These are phyloP conservation scores for Chelidonichthys spinosus DNA, from an alignment of 2,797 vertebrate genomes.

Conservation along the genomic window DNA sequence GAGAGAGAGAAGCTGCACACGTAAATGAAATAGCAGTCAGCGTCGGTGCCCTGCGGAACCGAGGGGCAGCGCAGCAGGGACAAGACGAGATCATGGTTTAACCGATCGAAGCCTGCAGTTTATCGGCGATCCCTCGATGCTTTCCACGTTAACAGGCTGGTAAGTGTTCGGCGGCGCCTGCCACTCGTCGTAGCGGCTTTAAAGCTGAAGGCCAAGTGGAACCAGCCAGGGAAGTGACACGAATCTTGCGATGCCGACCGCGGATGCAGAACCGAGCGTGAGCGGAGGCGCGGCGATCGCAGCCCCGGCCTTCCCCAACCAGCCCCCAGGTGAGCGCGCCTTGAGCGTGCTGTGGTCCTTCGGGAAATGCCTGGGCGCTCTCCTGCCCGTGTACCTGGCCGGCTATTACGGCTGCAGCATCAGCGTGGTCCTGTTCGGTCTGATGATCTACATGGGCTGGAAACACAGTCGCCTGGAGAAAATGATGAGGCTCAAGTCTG, in stretches of 20 bases:
- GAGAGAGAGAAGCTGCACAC: conserved; percentile 8
- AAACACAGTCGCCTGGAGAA: conserved; percentile 84
- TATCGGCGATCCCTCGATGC: conserved; percentile 34
- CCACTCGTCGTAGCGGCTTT: conserved; percentile 21
- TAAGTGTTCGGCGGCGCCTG: conserved; percentile 20
- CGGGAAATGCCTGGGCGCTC: conserved; percentile 81
- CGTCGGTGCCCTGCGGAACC: conserved; percentile 46
- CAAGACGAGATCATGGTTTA: conserved; percentile 32
- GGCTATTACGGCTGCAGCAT: conserved; percentile 87
- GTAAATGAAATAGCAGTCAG: conserved; percentile 39
- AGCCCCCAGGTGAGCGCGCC: conserved; percentile 72
- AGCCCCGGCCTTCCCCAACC: conserved; percentile 61
- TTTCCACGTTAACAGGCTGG: background rate
- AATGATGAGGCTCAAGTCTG: conserved; percentile 77
- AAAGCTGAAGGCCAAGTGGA: conserved; percentile 32
- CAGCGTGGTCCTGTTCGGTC: conserved; percentile 78
- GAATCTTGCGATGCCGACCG: conserved; percentile 69
- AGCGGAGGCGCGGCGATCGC: conserved; percentile 41
- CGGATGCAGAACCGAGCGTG: conserved; percentile 64
- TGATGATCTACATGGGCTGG: conserved; percentile 86
- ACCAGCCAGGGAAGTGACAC: conserved; percentile 23
- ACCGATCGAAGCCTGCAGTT: conserved; percentile 2
- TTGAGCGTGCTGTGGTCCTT: conserved; percentile 82
- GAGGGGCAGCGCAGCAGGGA: conserved; percentile 8
- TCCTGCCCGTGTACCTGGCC: conserved; percentile 87